Percentiles rank a stretch among this genome's conserved stretches.
Evolutionary conservation across 2,797 vertebrate species (phyloP).

Genomic region (Apogon talboti): DNA sequence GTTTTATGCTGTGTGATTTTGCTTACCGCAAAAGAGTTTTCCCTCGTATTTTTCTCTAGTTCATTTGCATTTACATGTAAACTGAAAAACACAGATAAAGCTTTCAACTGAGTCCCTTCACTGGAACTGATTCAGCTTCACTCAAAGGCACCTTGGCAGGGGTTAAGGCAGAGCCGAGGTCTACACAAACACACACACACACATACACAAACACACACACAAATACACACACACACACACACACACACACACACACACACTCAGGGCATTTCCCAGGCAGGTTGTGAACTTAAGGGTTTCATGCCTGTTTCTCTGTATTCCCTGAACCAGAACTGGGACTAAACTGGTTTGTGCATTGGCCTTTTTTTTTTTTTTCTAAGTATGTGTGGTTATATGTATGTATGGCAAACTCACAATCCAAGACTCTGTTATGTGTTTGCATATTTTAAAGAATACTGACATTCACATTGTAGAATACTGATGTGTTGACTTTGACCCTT

Average conservation of each 20-base stretch:
- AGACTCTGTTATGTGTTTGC: too few species aligned
- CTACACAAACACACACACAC: background rate
- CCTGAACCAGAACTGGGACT: background rate
- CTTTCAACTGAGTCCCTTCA: background rate
- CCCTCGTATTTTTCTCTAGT: background rate
- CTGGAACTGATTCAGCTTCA: background rate
- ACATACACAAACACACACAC: background rate
- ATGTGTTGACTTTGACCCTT: too few species aligned
- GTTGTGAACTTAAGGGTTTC: slow-evolving; percentile 20
- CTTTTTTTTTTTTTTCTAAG: background rate
- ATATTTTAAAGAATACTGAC: too few species aligned
- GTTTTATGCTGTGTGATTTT: slow-evolving; percentile 23
- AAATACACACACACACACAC: too few species aligned
- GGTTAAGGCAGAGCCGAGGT: slow-evolving; percentile 2
- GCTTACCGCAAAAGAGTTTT: slow-evolving; percentile 4
- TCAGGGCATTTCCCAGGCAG: slow-evolving; percentile 2
- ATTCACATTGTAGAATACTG: too few species aligned
- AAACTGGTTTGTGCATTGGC: background rate
- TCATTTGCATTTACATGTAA: background rate
- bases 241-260: too few species aligned
- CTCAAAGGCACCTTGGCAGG: slow-evolving; percentile 5
- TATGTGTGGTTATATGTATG: background rate
- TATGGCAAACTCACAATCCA: too few species aligned
- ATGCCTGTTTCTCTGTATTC: slow-evolving; percentile 5
- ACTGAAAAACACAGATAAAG: background rate